Base-by-base conservation (phyloP, 2,888 invertebrate species). In the Orchestes rusci region DNA sequence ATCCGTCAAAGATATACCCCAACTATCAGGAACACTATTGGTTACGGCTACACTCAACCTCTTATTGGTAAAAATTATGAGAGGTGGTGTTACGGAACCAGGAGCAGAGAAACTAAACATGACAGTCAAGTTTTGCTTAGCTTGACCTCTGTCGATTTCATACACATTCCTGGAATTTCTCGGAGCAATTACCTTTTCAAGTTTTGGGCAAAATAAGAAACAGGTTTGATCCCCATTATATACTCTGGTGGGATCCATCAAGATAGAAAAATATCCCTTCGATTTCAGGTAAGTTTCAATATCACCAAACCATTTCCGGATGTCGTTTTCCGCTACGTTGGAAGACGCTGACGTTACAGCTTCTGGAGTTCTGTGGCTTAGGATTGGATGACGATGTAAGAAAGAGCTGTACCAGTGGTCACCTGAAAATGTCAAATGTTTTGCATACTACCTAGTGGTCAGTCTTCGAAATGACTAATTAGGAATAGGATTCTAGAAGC, bases 181-280 rank as follows among this genome's bases (percentile, higher is more conserved):
- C 7, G 49, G 49, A 29, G 52, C 53, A n/a, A 51, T 33, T 34
- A 53, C 52, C 19, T 48, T 51, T 19, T 15, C 20, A 8, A 19
- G 12, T 43, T 47, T 51, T 3, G 49, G 51, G 43, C 52, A 54
- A 7, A 52, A 39, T 17, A 30, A 30, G 17, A 53, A 54, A 31
- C 43, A 34, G 7, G 46, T 53, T 44, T 53, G 45, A 32, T 53
- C 53, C 15, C 48, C 51, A 51, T 59, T 56, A 35, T 52, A 57
- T 30, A 59, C 45, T 27, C 56, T 39, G 3, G 31, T 38, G 29
- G 53, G 51, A 42, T 56, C 51, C 16, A 44, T 20, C 18, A 53
- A 39, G 2, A 49, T 33, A 3, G 47, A 44, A 2, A 18, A 8
- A 20, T 18, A 33, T 3, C 30, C 34, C 23, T 48, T 52, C 10